Conservation (phyloP, 2,113 vertebrate species). For the Urocitellus parryii region DNA sequence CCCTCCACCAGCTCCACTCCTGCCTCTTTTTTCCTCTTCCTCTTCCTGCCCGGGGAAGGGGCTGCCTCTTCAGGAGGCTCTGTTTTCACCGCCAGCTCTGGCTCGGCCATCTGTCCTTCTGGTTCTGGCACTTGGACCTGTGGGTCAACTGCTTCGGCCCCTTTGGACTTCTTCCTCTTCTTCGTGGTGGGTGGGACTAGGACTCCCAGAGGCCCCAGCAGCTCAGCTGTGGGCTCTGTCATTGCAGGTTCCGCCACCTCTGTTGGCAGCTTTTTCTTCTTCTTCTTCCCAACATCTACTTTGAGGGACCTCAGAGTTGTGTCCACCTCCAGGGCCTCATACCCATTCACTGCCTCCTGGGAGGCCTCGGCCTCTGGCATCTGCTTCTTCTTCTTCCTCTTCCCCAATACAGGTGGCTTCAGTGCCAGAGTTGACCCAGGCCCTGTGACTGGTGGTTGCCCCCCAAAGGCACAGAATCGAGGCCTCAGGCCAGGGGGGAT, state of each 20-base stretch:
- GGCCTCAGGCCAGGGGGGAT: constrained; percentile 80
- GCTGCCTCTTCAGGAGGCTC: constrained; percentile 25
- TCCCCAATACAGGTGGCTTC: not conserved
- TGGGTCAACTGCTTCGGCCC: not conserved
- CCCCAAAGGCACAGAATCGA: constrained; percentile 83
- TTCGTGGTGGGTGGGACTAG: not conserved
- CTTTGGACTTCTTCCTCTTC: constrained; percentile 47
- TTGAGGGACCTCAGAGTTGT: not conserved
- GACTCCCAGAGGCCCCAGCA: fast-evolving
- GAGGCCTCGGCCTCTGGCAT: not conserved
- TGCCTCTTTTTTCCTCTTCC: not conserved
- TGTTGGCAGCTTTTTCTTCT: not conserved
- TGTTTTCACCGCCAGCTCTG: not conserved
- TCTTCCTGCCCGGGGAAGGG: constrained; percentile 5
- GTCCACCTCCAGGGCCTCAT: not conserved
- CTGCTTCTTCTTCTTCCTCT: constrained; percentile 49
- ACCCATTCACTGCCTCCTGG: constrained; percentile 35
- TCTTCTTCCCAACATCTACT: constrained; percentile 20
- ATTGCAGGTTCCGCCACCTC: not conserved
- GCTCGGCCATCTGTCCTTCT: not conserved
- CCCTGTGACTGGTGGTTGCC: constrained; percentile 56
- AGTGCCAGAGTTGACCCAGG: not conserved
- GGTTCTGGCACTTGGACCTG: not conserved
- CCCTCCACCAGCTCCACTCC: not conserved
- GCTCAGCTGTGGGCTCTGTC: not conserved